Base-by-base conservation (phyloP, 2,888 invertebrate genomes). In the Aporophyla lueneburgensis region DNA sequence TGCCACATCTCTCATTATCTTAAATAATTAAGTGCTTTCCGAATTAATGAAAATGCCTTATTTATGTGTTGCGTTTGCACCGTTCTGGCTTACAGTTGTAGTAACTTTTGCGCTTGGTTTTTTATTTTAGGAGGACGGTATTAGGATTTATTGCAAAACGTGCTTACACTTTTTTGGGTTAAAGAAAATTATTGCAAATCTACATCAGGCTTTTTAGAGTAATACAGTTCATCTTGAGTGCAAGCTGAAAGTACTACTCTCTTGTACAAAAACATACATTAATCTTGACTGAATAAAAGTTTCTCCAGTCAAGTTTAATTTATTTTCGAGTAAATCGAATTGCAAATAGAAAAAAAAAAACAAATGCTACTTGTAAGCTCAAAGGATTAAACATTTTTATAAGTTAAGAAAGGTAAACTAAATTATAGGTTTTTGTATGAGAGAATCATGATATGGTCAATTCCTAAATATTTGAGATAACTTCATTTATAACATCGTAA, bases 21-120 rank as follows among this genome's bases (percentile, higher is more conserved):
- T 87, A 75, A 87, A 87, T 87, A 87, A 87, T 81, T 83, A 86
- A 87, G 63, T 83, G 76, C 54, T 65, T 74, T 78, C 72, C 9
- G 69, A 76, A 78, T 78, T 46, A 80, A 83, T 80, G 78, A 85
- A 83, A 71, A 74, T 69, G 54, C 71, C 40, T 74, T 85, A 81
- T 81, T 78, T 73, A 76, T 71, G 33, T 67, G 66, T 53, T 81
- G 62, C 69, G 71, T 81, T 73, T 74, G 53, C 72, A 67, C 46
- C 61, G n/a, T 51, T n/a, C n/a, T 27, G 27, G 12, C 43, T 53
- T 24, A 63, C 16, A 49, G 33, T 27, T 71, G 40, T 62, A n/a
- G 54, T 56, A 27, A 58, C n/a, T 33, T 59, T 33, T 33, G 19
- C 16, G 12, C 21, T 69, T 67, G 24, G 69, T 49, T 46, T 76